phyloP scores from a whole-genome alignment of 2,888 invertebrate genomes.

The Ophion costatus region DNA sequence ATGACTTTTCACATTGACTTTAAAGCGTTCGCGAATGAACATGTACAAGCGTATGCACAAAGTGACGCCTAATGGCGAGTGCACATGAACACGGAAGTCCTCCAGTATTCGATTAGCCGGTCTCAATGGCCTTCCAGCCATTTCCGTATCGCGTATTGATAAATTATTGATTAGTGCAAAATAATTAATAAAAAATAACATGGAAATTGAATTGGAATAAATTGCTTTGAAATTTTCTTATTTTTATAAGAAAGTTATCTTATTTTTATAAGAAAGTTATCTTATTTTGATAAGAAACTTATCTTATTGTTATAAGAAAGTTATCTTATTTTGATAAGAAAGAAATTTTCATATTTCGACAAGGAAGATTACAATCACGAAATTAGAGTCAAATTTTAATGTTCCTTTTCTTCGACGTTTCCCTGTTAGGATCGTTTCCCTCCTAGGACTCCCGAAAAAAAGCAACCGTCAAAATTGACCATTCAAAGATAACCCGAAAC shows the following conservation, averaged over 20 bases:
- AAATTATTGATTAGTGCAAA: not conserved
- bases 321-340: too few relatives aligned
- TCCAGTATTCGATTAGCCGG: not conserved
- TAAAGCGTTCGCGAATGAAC: conserved; percentile 41
- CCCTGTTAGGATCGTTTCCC: not conserved
- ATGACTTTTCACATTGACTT: conserved; percentile 41
- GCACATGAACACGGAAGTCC: not conserved
- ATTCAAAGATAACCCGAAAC: not conserved
- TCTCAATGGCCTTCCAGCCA: not conserved
- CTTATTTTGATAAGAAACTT: too few relatives aligned
- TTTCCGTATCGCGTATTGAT: too few relatives aligned
- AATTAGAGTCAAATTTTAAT: too few relatives aligned
- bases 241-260: too few relatives aligned
- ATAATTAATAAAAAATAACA: too few relatives aligned
- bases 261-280: too few relatives aligned
- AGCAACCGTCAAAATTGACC: not conserved
- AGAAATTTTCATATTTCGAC: too few relatives aligned
- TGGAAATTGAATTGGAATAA: too few relatives aligned
- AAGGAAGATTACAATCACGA: too few relatives aligned
- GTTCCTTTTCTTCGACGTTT: not conserved
- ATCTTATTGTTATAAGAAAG: too few relatives aligned
- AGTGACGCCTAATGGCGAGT: conserved; percentile 20
- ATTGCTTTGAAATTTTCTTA: too few relatives aligned
- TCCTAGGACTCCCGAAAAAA: not conserved
- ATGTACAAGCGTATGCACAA: conserved; percentile 19